Evolutionary conservation across 1,140 invertebrate genomes (phyloP).

Genomic region (Cotesia glomerata): DNA sequence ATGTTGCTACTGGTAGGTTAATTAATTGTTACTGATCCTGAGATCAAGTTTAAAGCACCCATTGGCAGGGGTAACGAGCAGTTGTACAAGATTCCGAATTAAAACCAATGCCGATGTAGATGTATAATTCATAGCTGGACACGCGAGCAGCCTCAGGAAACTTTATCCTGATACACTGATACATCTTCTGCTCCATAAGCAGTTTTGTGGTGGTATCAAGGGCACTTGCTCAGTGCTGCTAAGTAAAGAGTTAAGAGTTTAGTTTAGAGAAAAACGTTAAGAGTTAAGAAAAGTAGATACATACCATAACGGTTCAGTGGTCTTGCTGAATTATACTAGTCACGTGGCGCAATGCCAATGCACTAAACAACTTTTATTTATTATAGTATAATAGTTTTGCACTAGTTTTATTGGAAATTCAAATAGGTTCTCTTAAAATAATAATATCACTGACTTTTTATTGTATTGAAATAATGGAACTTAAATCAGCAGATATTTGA

Average conservation of each 20-base stretch:
- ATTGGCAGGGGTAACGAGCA: not conserved
- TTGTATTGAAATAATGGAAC: too few relatives aligned
- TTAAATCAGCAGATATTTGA: too few relatives aligned
- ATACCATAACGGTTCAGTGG: slow-evolving; percentile 37
- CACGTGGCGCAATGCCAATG: not conserved
- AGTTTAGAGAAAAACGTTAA: not conserved
- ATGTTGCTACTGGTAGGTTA: not conserved
- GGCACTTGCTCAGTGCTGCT: not conserved
- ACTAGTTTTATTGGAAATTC: not conserved
- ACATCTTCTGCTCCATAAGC: not conserved
- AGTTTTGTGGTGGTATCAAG: not conserved
- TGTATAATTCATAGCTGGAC: slow-evolving; percentile 33
- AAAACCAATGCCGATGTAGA: not conserved
- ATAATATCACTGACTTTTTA: too few relatives aligned
- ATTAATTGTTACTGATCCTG: not conserved
- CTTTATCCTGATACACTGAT: not conserved
- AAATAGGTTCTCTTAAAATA: too few relatives aligned
- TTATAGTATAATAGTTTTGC: not conserved
- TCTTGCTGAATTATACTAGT: slow-evolving; percentile 27
- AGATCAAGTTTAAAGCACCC: not conserved
- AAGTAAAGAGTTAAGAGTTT: too few relatives aligned
- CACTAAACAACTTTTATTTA: slow-evolving; percentile 1
- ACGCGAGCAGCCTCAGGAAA: not conserved
- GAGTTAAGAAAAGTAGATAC: slow-evolving; percentile 19
- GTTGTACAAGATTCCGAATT: not conserved